Base-by-base conservation (phyloP, 2,888 invertebrate genomes). In the Asteroscopus sphinx region DNA sequence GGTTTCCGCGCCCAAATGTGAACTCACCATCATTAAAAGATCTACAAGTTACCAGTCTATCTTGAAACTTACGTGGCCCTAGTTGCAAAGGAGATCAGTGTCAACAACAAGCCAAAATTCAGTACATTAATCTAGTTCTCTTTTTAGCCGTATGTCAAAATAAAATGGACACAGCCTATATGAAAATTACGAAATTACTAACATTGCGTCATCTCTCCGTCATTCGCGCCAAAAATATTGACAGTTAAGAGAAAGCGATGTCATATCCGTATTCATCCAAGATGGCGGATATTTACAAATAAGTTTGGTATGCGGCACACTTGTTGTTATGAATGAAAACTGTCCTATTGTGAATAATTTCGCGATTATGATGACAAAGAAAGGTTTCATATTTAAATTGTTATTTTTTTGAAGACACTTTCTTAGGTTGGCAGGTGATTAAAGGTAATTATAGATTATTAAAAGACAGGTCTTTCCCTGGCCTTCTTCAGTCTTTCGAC, bases 171-270 rank as follows among this genome's bases (percentile, higher is more conserved):
- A 21, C 21, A 21, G 21, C 21, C 21, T 21, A 1, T 21, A 21
- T 3, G 21, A 21, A 21, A 21, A 21, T 21, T 21, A 21, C 21
- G 6, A 21, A 21, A 21, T 21, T 21, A 21, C 21, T 4, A 21
- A 21, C 0, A 65, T 66, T 56, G 49, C 65, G 66, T 64, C 66
- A 63, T 21, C 21, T 21, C 21, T 41, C 3, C 6, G n/a, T 26
- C 44, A 28, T 54, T 68, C 76, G 69, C 73, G 73, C 68, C 73
- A 73, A 76, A 60, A 73, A 75, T 75, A 71, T 75, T 65, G 69
- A 65, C 76, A 68, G 45, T 17, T 58, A 35, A 48, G 65, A 49
- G 65, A 65, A 65, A 69, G 70, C 64, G 33, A 47, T 35, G 33
- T 28, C 53, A 72, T 55, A 68, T 73, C 68, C 68, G 69, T 53